Base-by-base conservation (phyloP, 2,888 invertebrate genomes). In the Nineta flava region DNA sequence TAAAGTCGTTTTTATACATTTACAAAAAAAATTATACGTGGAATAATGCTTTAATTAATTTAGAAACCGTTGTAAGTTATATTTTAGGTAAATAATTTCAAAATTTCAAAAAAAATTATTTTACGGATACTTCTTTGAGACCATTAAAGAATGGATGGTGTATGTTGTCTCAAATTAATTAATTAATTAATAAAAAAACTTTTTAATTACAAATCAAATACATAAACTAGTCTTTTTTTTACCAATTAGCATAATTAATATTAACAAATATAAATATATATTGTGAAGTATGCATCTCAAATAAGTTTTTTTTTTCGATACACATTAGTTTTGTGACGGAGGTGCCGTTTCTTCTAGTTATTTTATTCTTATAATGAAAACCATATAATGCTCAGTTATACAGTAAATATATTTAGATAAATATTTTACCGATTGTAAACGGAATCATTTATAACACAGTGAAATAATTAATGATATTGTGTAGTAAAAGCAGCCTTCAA, bases 211-310 rank as follows among this genome's bases (percentile, higher is more conserved):
- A 44, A 44, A 44, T 13, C 26, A 44, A 44, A 19, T 44, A 21
- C 44, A 44, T 44, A 44, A 44, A 19, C 44, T 44, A 44, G 44
- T 44, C 44, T 26, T 44, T 44, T 26, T n/a, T 44, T 44, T 44
- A 44, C 44, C 44, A 44, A 44, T 19, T 44, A 44, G 44, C n/a
- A 13, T 38, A 38, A 15, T 38, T 13, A 15, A 38, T 38, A 38
- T 38, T 26, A 26, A 38, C 38, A 38, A 9, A 38, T 38, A 38
- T 38, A 38, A 38, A 38, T 38, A 38, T 13, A 38, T 38, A 15
- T 38, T 38, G 15, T 38, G 5, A 13, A 38, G 15, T 38, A 10
- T 38, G 38, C 38, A 38, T 38, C 38, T 38, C 7, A 32, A 38
- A 38, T n/a, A 38, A 38, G 15, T 38, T 38, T 38, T 38, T 38